phyloP scores from a whole-genome alignment of 1,140 invertebrate genomes.

The honey bee (Apis mellifera) region DNA sequence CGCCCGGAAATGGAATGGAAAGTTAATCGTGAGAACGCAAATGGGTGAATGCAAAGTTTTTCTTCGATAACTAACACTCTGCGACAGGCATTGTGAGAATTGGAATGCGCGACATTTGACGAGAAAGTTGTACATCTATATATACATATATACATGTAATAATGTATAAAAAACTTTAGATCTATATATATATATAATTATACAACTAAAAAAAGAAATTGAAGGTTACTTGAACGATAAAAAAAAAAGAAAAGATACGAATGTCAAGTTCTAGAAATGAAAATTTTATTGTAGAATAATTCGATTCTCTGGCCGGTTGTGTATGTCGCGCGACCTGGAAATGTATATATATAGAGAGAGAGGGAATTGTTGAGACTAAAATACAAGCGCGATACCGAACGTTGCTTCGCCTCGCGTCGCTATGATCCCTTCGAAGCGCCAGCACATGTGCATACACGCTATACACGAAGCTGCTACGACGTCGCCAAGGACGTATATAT shows the following conservation, averaged over 20 bases:
- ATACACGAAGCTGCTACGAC: background rate
- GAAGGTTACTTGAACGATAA: background rate
- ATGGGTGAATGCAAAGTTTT: background rate
- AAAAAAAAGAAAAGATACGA: background rate
- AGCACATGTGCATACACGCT: background rate
- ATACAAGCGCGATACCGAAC: too few species aligned
- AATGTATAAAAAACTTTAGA: too few species aligned
- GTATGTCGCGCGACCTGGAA: background rate
- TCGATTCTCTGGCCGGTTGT: background rate
- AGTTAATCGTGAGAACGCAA: background rate
- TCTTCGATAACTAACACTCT: too few species aligned
- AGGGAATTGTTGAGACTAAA: constrained; percentile 1
- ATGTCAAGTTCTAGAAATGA: background rate
- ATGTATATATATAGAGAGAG: background rate
- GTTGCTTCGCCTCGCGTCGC: background rate
- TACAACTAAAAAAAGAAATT: background rate
- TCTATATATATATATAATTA: too few species aligned
- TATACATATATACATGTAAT: background rate
- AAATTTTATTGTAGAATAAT: background rate
- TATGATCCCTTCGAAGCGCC: background rate
- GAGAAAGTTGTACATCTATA: background rate
- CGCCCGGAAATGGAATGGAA: too few species aligned
- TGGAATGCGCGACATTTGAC: background rate
- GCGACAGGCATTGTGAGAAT: background rate
- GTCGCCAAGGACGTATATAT: background rate